Percentiles rank a stretch among this genome's conserved stretches.
Evolutionary conservation across 2,797 vertebrate species (phyloP).

Genomic region (Eulemur albifrons): DNA sequence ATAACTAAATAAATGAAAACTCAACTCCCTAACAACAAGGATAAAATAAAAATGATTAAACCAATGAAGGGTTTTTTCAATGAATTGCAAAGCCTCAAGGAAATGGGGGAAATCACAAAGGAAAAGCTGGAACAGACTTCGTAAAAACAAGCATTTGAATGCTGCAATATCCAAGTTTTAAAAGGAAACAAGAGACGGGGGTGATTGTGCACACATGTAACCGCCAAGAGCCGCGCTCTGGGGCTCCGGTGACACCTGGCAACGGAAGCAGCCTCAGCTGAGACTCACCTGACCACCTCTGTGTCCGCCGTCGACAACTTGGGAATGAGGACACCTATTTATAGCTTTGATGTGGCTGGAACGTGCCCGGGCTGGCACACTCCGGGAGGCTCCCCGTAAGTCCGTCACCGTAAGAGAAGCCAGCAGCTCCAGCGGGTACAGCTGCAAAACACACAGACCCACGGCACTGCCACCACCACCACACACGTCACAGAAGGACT

Average conservation of each 20-base stretch:
- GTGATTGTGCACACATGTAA: fast-evolving
- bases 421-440: too few species aligned
- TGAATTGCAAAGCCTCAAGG: neutral
- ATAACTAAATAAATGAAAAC: neutral
- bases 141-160: neutral
- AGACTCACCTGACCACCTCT: neutral
- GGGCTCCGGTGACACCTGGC: neutral
- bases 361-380: fast-evolving
- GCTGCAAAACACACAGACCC: neutral
- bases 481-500: fast-evolving
- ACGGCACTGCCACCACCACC: fast-evolving
- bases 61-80: neutral
- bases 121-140: neutral
- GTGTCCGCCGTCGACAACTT: fast-evolving
- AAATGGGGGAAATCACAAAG: neutral
- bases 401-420: neutral
- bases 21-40: neutral
- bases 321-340: neutral
- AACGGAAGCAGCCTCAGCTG: neutral
- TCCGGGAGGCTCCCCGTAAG: neutral
- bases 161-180: neutral
- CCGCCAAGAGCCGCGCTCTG: neutral
- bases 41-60: neutral
- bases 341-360: too few species aligned
- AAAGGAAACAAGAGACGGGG: neutral